Evolutionary conservation across 2,113 vertebrate species (phyloP).

Genomic region (Galemys pyrenaicus): DNA sequence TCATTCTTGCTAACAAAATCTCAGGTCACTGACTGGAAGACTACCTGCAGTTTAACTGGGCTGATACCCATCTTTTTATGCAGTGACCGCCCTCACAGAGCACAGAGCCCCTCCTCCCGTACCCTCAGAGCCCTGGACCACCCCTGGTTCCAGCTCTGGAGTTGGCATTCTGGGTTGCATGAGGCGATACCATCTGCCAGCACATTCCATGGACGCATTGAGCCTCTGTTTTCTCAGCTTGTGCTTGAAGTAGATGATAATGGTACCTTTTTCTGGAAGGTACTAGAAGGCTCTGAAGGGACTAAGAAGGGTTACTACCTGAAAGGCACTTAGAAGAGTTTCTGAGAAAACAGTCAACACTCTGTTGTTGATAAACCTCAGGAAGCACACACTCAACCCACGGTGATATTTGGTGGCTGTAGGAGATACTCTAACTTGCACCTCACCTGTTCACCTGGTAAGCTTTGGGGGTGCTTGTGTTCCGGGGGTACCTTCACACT

Average conservation of each 20-base stretch:
- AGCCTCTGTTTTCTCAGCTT: neutral
- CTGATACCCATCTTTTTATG: too few species aligned
- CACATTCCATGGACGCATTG: neutral
- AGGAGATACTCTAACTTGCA: neutral
- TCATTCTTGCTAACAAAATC: neutral
- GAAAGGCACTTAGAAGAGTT: neutral
- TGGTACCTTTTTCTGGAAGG: neutral
- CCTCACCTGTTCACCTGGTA: neutral
- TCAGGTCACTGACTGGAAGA: neutral
- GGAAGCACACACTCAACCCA: neutral
- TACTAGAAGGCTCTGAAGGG: too few species aligned
- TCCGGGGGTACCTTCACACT: neutral
- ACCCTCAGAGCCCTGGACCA: too few species aligned
- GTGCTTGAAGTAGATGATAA: neutral
- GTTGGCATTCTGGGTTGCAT: neutral
- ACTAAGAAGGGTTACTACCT: neutral
- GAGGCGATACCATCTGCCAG: neutral
- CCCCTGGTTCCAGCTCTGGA: too few species aligned
- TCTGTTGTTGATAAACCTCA: too few species aligned
- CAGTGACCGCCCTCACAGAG: neutral
- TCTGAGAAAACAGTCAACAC: neutral
- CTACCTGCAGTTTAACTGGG: too few species aligned
- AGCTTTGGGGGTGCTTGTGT: neutral
- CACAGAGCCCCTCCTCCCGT: neutral
- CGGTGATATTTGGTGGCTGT: neutral